Conservation (phyloP, 1,140 invertebrate genomes). For the silkworm (Bombyx mori) region ASM3026992v2 NC_085134.1:6489001-6489500, state of each 20-base stretch:
- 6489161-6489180: slow-evolving; percentile 18
- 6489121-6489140: slow-evolving; percentile 6
- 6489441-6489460: no score
- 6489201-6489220: slow-evolving; percentile 22
- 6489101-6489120: slow-evolving; percentile 3
- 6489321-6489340: slow-evolving; percentile 54
- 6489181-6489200: slow-evolving; percentile 28
- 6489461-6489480: no score
- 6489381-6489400: not conserved
- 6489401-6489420: no score
- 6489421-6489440: no score
- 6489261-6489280: slow-evolving; percentile 35
- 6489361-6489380: no score
- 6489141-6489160: slow-evolving; percentile 11
- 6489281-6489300: slow-evolving; percentile 60
- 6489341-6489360: slow-evolving; percentile 55
- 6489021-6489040: slow-evolving; percentile 12
- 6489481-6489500: no score
- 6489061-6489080: slow-evolving; percentile 15
- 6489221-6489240: slow-evolving; percentile 10
- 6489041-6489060: slow-evolving; percentile 15
- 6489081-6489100: slow-evolving; percentile 13
- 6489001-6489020: slow-evolving; percentile 8
- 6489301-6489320: slow-evolving; percentile 55
- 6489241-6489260: slow-evolving; percentile 19